phyloP scores from a whole-genome alignment of 2,113 vertebrate genomes.

The Gnathonemus echidnorhynchus region DNA sequence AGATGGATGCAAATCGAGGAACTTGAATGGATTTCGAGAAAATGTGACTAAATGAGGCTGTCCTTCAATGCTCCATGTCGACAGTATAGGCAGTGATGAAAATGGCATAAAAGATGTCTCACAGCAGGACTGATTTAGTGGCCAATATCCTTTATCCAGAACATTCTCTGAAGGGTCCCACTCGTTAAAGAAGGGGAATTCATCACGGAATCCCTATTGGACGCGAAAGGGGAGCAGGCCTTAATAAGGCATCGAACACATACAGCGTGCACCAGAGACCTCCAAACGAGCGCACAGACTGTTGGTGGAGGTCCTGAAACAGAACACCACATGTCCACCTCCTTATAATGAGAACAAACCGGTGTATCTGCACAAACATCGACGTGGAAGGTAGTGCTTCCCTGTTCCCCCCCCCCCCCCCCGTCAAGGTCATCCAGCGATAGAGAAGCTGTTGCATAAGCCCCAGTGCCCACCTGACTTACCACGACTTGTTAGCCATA shows the following conservation, averaged over 20 bases:
- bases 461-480: background rate
- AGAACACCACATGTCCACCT: background rate
- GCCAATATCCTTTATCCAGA: background rate
- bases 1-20: background rate
- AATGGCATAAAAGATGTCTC: background rate
- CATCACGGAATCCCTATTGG: background rate
- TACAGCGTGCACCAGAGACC: background rate
- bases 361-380: background rate
- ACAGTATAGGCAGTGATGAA: background rate
- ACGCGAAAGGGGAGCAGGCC: background rate
- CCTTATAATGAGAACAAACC: background rate
- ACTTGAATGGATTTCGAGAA: background rate
- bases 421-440: background rate
- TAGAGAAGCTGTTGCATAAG: background rate
- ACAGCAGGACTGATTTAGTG: background rate
- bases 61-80: background rate
- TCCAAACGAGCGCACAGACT: background rate
- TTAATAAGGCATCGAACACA: background rate
- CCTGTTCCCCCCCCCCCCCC: background rate
- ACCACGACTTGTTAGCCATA: background rate
- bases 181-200: slow-evolving; percentile 2
- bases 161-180: background rate
- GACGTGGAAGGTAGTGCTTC: background rate
- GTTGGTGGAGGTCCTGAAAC: background rate
- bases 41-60: background rate